A percentile compares a stretch with the other conserved stretches of the same genome.
Conservation (phyloP, 2,113 vertebrate genomes). For the Protobothrops flavoviridis region DNA sequence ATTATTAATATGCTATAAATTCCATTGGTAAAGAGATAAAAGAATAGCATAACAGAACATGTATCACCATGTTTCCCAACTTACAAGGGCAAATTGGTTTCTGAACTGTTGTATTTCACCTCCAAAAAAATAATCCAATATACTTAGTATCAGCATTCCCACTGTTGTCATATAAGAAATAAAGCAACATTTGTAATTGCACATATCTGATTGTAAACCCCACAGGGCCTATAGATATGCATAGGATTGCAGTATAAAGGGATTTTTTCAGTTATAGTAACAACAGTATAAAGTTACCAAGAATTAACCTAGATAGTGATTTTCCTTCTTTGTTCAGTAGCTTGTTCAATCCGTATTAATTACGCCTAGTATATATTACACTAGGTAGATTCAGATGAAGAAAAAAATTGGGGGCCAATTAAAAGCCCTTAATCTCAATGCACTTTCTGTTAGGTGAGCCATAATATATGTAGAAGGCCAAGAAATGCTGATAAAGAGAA, state of each 20-base stretch:
- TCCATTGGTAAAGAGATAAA: not conserved
- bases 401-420: not conserved
- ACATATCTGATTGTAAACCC: not conserved
- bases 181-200: not conserved
- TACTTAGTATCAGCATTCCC: not conserved
- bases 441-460: not conserved
- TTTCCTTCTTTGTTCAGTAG: too few relatives aligned
- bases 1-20: constrained; percentile 59
- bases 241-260: too few relatives aligned
- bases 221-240: too few relatives aligned
- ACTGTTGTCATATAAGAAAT: not conserved
- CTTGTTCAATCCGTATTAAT: not conserved
- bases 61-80: not conserved
- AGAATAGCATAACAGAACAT: not conserved
- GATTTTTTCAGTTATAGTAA: too few relatives aligned
- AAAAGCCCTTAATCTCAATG: not conserved
- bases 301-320: too few relatives aligned
- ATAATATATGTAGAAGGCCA: too few relatives aligned
- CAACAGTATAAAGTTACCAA: too few relatives aligned
- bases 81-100: not conserved
- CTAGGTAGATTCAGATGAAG: not conserved
- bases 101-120: not conserved
- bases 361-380: not conserved
- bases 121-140: not conserved
- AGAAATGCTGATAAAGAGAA: not conserved